These are phyloP conservation scores for Salticus scenicus DNA, from an alignment of 2,888 invertebrate genomes.

Conservation along the genomic window DNA sequence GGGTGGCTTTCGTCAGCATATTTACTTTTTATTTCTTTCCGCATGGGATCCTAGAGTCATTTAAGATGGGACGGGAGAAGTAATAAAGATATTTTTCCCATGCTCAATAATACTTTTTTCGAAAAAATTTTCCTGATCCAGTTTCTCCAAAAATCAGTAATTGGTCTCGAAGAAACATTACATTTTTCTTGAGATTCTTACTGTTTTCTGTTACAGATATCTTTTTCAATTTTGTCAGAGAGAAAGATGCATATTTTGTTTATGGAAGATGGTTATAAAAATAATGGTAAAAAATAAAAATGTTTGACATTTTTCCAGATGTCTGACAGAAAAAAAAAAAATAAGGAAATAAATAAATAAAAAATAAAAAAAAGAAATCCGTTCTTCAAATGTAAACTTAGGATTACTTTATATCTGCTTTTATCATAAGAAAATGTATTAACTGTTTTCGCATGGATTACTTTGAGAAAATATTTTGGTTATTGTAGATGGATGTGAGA, in stretches of 20 bases:
- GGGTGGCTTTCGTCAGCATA: slow-evolving; percentile 57
- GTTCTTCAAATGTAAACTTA: not conserved
- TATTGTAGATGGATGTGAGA: not conserved
- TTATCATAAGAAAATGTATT: not conserved
- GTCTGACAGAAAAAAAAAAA: not conserved
- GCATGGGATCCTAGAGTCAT: slow-evolving; percentile 32
- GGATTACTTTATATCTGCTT: not conserved
- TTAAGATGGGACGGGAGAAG: slow-evolving; percentile 34
- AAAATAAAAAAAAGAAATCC: too few relatives aligned
- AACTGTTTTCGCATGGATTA: not conserved
- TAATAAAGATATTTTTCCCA: not conserved
- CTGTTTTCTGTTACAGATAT: not conserved
- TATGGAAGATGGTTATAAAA: not conserved
- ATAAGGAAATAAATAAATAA: too few relatives aligned
- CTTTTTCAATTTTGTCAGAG: not conserved
- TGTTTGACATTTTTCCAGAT: not conserved
- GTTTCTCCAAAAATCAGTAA: slow-evolving; percentile 8
- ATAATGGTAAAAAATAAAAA: not conserved
- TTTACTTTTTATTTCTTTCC: slow-evolving; percentile 53
- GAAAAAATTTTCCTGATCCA: not conserved
- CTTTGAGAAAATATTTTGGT: not conserved
- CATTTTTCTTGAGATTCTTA: not conserved
- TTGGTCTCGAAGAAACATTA: slow-evolving; percentile 12
- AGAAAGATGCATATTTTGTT: slow-evolving; percentile 1
- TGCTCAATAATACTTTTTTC: not conserved